Evolutionary conservation across 2,113 vertebrate genomes (phyloP).

Genomic region (Zosterops hypoxanthus): DNA sequence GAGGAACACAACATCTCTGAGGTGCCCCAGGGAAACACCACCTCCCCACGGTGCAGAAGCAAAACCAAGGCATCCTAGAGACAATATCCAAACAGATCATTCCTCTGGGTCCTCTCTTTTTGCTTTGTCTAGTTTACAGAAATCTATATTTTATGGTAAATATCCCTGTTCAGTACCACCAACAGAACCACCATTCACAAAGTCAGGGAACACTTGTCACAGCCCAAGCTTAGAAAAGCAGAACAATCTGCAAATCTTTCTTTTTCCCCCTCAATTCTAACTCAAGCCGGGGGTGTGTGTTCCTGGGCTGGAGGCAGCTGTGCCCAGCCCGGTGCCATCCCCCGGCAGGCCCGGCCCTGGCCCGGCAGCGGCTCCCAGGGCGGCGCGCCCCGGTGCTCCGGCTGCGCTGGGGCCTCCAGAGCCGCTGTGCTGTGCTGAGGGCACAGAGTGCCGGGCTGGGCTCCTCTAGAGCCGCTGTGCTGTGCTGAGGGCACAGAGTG

Average conservation of each 20-base stretch:
- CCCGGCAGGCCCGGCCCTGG: too few species aligned
- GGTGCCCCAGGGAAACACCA: neutral
- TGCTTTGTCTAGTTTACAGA: neutral
- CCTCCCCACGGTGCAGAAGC: neutral
- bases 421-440: too few species aligned
- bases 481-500: too few species aligned
- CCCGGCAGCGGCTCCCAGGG: too few species aligned
- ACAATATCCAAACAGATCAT: neutral
- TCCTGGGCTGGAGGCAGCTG: neutral
- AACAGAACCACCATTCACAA: neutral
- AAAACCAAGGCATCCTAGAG: neutral
- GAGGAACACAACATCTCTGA: neutral
- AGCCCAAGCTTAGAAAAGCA: neutral
- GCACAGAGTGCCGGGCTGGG: too few species aligned
- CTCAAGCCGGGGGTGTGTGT: rapidly evolving
- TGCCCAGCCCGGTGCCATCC: neutral
- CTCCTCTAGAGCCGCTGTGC: too few species aligned
- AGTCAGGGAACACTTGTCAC: neutral
- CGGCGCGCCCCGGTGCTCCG: too few species aligned
- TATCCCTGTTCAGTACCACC: neutral
- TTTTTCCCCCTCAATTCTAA: neutral
- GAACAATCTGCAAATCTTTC: neutral
- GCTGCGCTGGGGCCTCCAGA: too few species aligned
- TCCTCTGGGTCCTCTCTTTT: neutral
- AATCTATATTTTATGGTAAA: neutral